These are phyloP conservation scores for Pilophorus perplexus DNA, from an alignment of 2,888 invertebrate genomes.

Conservation along the genomic window DNA sequence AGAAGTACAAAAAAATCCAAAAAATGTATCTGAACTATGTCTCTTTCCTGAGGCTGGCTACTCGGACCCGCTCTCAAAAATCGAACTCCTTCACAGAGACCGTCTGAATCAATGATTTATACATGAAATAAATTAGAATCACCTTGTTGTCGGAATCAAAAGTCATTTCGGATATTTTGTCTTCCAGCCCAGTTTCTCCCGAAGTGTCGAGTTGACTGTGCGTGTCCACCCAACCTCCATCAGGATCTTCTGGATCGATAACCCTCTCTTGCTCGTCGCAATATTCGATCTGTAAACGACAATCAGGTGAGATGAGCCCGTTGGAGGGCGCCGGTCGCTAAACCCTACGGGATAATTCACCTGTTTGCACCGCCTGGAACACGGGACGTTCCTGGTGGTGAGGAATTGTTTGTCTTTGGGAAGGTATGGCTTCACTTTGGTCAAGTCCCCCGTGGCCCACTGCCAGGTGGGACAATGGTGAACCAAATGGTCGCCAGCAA, in stretches of 20 bases:
- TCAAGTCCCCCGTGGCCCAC: constrained; percentile 91
- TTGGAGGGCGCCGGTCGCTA: background rate
- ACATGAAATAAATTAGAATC: no score
- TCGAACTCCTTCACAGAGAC: no score
- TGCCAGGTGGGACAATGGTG: constrained; percentile 99
- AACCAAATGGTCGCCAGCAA: constrained; percentile 96
- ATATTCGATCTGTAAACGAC: constrained; percentile 74
- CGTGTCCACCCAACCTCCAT: constrained; percentile 97
- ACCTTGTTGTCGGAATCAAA: constrained; percentile 60
- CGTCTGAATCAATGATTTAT: no score
- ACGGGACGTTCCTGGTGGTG: constrained; percentile 95
- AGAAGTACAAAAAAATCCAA: no score
- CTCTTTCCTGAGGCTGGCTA: no score
- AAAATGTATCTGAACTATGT: no score
- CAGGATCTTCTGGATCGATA: constrained; percentile 80
- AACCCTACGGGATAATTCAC: constrained; percentile 52
- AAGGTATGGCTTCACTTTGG: constrained; percentile 83
- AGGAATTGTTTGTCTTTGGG: constrained; percentile 96
- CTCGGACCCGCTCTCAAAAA: no score
- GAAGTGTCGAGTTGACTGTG: constrained; percentile 72
- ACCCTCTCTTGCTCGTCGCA: constrained; percentile 86
- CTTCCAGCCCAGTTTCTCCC: constrained; percentile 66
- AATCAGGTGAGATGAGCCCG: no score
- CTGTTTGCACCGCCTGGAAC: constrained; percentile 91
- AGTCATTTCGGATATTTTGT: constrained; percentile 81